phyloP scores from a whole-genome alignment of 64 coral and sea anemone species.

The Exaiptasia diaphana region DNA sequence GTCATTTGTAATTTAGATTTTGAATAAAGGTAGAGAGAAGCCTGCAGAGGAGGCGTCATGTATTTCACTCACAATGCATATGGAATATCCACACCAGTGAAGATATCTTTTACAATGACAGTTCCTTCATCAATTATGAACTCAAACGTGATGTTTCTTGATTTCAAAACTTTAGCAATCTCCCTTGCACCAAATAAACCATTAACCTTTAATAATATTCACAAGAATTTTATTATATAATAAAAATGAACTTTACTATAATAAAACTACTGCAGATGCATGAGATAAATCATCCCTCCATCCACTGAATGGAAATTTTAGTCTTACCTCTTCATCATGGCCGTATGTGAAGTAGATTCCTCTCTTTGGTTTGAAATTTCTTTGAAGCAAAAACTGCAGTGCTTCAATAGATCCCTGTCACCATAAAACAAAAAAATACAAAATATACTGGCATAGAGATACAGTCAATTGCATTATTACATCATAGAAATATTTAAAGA shows the following conservation, averaged over 20 bases:
- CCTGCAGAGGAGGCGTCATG: not conserved
- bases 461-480: too few species aligned
- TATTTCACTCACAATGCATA: slow-evolving; percentile 63
- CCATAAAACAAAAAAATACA: not conserved
- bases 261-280: not conserved
- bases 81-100: slow-evolving; percentile 62
- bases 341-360: slow-evolving; percentile 82
- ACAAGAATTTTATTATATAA: not conserved
- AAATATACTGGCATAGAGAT: too few species aligned
- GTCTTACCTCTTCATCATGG: slow-evolving; percentile 89
- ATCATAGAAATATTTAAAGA: too few species aligned
- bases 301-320: not conserved
- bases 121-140: slow-evolving; percentile 84
- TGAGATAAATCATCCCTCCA: not conserved
- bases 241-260: not conserved
- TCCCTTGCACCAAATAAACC: slow-evolving; percentile 62
- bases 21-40: too few species aligned
- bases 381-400: slow-evolving; percentile 64
- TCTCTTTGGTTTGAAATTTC: slow-evolving; percentile 47
- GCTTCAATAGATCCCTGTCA: slow-evolving; percentile 71
- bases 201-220: slow-evolving; percentile 33
- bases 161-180: slow-evolving; percentile 58
- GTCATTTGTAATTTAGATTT: not conserved
- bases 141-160: slow-evolving; percentile 59
- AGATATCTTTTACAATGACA: slow-evolving; percentile 47